phyloP scores from a whole-genome alignment of 2,888 invertebrate genomes.

The Nymphalis urticae region DNA sequence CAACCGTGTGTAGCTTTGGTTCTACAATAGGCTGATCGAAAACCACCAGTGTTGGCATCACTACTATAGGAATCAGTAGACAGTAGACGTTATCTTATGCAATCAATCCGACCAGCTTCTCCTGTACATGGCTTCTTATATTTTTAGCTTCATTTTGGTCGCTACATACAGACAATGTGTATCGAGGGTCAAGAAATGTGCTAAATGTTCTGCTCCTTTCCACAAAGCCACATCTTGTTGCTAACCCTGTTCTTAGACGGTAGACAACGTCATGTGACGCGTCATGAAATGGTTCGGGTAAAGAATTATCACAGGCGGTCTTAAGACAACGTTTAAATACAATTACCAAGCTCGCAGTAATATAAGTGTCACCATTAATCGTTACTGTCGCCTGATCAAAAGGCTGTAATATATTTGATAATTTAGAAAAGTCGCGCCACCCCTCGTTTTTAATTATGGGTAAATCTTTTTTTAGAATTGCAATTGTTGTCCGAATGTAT shows the following conservation, averaged over 20 bases:
- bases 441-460: slow-evolving; percentile 37
- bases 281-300: slow-evolving; percentile 10
- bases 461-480: slow-evolving; percentile 35
- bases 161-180: slow-evolving; percentile 33
- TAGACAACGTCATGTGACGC: not conserved
- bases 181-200: slow-evolving; percentile 38
- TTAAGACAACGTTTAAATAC: slow-evolving; percentile 41
- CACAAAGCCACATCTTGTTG: slow-evolving; percentile 21
- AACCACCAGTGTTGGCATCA: no score
- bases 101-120: slow-evolving; percentile 17
- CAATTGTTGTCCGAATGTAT: slow-evolving; percentile 34
- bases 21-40: not conserved
- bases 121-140: slow-evolving; percentile 31
- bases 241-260: slow-evolving; percentile 27
- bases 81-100: not conserved
- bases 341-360: slow-evolving; percentile 42
- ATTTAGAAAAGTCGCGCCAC: slow-evolving; percentile 35
- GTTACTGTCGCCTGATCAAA: slow-evolving; percentile 7
- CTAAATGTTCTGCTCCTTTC: slow-evolving; percentile 37
- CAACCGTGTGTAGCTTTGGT: not conserved
- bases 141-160: slow-evolving; percentile 35
- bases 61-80: not conserved
- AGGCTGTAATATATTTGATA: slow-evolving; percentile 12
- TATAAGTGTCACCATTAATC: slow-evolving; percentile 43
- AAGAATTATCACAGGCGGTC: slow-evolving; percentile 32